Percentiles rank a stretch among this genome's conserved stretches.
Evolutionary conservation across 2,113 vertebrate species (phyloP).

Genomic region (Mustelus asterias): DNA sequence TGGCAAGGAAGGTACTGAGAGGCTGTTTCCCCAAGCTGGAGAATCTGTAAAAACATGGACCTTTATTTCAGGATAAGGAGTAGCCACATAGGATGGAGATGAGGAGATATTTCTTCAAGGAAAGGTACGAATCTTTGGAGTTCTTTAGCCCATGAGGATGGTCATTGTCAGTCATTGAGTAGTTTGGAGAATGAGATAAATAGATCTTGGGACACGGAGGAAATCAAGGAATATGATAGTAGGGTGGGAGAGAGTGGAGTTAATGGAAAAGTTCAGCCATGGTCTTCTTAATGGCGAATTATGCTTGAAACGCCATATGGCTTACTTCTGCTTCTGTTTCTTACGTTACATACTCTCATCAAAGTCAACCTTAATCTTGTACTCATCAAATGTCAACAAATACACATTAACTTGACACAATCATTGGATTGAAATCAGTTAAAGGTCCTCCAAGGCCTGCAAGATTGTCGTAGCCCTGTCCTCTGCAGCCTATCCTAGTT

Average conservation of each 20-base stretch:
- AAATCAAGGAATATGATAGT: neutral
- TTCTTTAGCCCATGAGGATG: neutral
- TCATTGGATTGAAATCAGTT: neutral
- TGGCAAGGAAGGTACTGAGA: neutral
- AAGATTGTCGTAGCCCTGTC: neutral
- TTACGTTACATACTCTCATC: neutral
- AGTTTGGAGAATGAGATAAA: neutral
- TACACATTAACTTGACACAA: neutral
- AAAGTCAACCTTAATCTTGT: neutral
- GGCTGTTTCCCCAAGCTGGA: neutral
- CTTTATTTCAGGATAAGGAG: neutral
- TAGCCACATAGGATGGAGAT: neutral
- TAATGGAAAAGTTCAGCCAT: neutral
- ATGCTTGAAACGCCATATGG: neutral
- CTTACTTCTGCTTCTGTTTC: no score
- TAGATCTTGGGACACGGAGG: neutral
- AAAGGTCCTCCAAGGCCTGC: neutral
- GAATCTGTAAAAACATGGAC: neutral
- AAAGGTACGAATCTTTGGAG: neutral
- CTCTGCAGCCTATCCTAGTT: neutral
- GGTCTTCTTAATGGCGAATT: neutral
- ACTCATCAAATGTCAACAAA: neutral
- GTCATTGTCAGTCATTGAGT: neutral
- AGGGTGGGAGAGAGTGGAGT: neutral
- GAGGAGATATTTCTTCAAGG: neutral